A percentile compares a stretch with the other conserved stretches of the same genome.
Conservation (phyloP, 2,888 invertebrate species). For the Acanthosoma haemorrhoidale region DNA sequence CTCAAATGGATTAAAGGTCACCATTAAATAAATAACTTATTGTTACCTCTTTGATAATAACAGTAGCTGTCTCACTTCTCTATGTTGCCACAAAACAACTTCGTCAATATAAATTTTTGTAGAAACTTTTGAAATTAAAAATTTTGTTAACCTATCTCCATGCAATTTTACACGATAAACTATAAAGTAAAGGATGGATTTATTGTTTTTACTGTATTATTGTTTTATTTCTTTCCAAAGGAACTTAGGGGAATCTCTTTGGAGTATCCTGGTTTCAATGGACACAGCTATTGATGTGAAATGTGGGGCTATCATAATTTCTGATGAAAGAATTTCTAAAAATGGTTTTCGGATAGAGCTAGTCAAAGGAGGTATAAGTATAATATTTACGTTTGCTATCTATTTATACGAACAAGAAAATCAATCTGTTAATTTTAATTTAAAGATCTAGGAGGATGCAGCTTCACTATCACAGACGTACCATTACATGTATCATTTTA, state of each 20-base stretch:
- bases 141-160: no score
- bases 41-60: no score
- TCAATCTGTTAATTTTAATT: background rate
- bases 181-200: no score
- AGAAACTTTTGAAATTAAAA: no score
- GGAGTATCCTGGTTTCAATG: conserved; percentile 30
- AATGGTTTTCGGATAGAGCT: conserved; percentile 41
- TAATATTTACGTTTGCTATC: background rate
- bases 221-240: no score
- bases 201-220: no score
- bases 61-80: no score
- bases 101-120: no score
- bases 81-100: no score
- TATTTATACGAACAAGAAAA: background rate
- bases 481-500: conserved; percentile 37
- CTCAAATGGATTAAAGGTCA: no score
- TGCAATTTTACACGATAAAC: no score
- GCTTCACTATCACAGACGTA: conserved; percentile 37
- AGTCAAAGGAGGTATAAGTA: background rate
- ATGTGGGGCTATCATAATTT: conserved; percentile 34
- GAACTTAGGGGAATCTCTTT: conserved; percentile 33
- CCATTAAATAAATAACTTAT: no score
- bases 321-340: conserved; percentile 38
- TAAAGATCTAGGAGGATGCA: background rate
- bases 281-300: conserved; percentile 32